Evolutionary conservation across 2,113 vertebrate species (phyloP), one percentile per base, ranked within the genome.

Genomic region (Sorex fumeus): DNA sequence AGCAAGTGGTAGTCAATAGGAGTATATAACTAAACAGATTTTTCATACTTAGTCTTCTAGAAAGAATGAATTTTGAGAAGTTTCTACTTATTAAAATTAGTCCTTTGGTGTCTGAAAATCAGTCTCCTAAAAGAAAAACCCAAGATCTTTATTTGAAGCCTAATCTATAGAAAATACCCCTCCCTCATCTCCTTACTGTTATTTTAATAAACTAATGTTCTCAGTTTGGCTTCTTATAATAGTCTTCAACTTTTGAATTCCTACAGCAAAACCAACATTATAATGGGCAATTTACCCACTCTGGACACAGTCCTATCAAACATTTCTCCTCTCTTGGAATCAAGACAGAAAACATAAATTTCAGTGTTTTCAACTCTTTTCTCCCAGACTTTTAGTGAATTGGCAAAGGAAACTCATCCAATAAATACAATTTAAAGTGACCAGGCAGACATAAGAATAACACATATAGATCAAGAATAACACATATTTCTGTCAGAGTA

Each of bases 201-300:
- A 93, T 30, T 82, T 47, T 71, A 87, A 79, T 57, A 30, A 95
- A 62, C 2, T 50, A 10, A 50, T 50, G 47, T 9, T 79, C 69
- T 64, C 70, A 53, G 40, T 77, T 88, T 85, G 57, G 32, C 50
- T 50, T 84, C 69, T 72, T n/a, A 64, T 53, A 53, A 5, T 50
- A 50, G 9, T 12, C 57, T 91, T n/a, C 71, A 82, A 50, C 21
- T 82, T 34, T 45, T 78, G 8, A 43, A 90, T 87, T 30, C 84
- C 74, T 91, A 71, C 50, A 30, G 95, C 3, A 82, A 91, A 76
- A 85, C 64, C 83, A 91, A 69, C 11, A 83, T 70, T 78, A 50
- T 57, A 60, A 21, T 25, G 62, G 77, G 45, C 70, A 93, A n/a
- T 57, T 84, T 77, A 81, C 25, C 47, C 45, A 84, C 84, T 45